These are phyloP conservation scores for Cataglyphis rosenhaueri DNA, from an alignment of 2,888 invertebrate genomes.

Conservation along the genomic window DNA sequence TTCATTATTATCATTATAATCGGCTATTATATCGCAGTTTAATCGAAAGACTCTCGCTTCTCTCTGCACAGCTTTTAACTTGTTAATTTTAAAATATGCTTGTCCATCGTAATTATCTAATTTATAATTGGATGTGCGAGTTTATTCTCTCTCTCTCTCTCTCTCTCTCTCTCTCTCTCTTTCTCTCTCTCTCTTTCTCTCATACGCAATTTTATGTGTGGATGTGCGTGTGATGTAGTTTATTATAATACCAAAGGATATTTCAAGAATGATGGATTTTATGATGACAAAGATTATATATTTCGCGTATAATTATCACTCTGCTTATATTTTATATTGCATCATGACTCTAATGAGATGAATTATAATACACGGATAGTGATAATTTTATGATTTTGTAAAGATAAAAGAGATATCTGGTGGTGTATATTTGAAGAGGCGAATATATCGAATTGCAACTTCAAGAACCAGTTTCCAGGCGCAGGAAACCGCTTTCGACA, in stretches of 20 bases:
- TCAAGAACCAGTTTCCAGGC: slow-evolving; percentile 58
- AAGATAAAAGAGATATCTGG: slow-evolving; percentile 51
- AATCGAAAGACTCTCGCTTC: neutral
- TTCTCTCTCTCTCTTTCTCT: neutral
- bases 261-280: neutral
- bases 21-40: neutral
- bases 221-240: neutral
- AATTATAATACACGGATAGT: neutral
- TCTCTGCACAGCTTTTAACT: slow-evolving; percentile 23
- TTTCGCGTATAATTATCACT: slow-evolving; percentile 3
- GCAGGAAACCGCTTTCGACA: slow-evolving; percentile 56
- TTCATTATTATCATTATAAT: slow-evolving; percentile 29
- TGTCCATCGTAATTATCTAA: neutral
- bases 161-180: neutral
- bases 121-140: neutral
- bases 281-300: neutral
- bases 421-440: slow-evolving; percentile 27
- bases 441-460: slow-evolving; percentile 28
- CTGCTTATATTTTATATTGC: neutral
- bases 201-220: neutral
- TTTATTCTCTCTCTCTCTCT: neutral
- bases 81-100: slow-evolving; percentile 3
- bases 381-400: slow-evolving; percentile 35
- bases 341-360: slow-evolving; percentile 18
- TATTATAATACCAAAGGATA: slow-evolving; percentile 7